Evolutionary conservation across 2,113 vertebrate genomes (phyloP), one percentile per base, ranked within the genome.

Genomic region (Callipepla californica): DNA sequence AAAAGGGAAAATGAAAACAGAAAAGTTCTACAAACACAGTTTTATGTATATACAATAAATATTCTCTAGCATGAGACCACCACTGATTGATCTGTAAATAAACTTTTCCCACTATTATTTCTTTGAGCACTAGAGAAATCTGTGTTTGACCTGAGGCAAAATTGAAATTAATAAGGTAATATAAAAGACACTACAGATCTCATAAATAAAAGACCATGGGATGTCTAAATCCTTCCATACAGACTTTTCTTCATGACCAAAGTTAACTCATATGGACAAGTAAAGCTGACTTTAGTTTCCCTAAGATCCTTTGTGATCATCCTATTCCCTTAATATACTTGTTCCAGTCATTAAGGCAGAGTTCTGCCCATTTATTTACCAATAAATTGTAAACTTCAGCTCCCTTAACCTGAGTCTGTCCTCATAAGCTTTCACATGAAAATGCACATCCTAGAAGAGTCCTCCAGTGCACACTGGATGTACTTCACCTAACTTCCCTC

Each of bases 161-260:
- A 85, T 80, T 92, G 89, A 95, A 92, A 89, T 91, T 91, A 36
- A 82, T 94, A 55, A 87, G 53, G 87, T 89, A 87, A 93, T 85
- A 82, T 91, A 96, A 92, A 47, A 94, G 88, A 65, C 38, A 22
- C 51, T 59, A 10, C 9, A 87, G 42, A 73, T 25, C 26, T 79
- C 45, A 42, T 62, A 80, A 89, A 87, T 86, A 80, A 89, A 92
- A 96, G 77, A 70, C 78, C 22, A 53, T n/a, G 34, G 28, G 62
- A 62, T 66, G n/a, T 14, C 62, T 94, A 44, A 94, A 76, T 91
- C 14, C 1, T 38, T 85, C 74, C 79, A 5, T 55, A 58, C 44
- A 44, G 69, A 44, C 18, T 38, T 47, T 20, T 42, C 32, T 72
- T 38, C 73, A 47, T 72, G 44, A 20, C 0, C 57, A 32, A 84